phyloP scores from a whole-genome alignment of 2,888 invertebrate genomes.

The Ceramica pisi region DNA sequence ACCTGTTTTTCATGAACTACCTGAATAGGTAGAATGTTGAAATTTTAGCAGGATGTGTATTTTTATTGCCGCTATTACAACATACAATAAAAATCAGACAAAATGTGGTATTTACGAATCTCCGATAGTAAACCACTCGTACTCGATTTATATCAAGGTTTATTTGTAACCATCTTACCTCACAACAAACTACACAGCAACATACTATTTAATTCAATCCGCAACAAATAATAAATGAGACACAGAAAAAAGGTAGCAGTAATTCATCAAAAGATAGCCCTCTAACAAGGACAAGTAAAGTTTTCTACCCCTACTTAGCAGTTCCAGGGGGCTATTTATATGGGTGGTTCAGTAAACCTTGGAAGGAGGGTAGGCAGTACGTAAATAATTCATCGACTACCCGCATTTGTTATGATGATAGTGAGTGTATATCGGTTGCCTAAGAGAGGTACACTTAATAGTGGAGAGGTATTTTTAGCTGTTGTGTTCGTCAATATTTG shows the following conservation, averaged over 20 bases:
- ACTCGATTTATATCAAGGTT: too few relatives aligned
- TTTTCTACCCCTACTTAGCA: slow-evolving; percentile 59
- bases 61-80: too few relatives aligned
- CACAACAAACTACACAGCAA: slow-evolving; percentile 23
- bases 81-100: too few relatives aligned
- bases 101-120: not conserved
- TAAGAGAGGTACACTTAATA: slow-evolving; percentile 24
- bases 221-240: slow-evolving; percentile 57
- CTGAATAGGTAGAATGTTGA: too few relatives aligned
- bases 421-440: slow-evolving; percentile 47
- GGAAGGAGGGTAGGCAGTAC: slow-evolving; percentile 52
- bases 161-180: not conserved
- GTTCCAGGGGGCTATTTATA: slow-evolving; percentile 60
- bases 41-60: too few relatives aligned
- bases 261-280: slow-evolving; percentile 61
- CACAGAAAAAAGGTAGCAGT: slow-evolving; percentile 45
- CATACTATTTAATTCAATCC: slow-evolving; percentile 40
- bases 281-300: slow-evolving; percentile 59
- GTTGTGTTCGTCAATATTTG: not conserved
- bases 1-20: too few relatives aligned
- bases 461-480: slow-evolving; percentile 19
- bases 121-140: not conserved
- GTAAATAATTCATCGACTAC: slow-evolving; percentile 77
- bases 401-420: slow-evolving; percentile 75
- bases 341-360: slow-evolving; percentile 55